phyloP scores from a whole-genome alignment of 1,140 invertebrate genomes.

The Eupristina koningsbergeri region DNA sequence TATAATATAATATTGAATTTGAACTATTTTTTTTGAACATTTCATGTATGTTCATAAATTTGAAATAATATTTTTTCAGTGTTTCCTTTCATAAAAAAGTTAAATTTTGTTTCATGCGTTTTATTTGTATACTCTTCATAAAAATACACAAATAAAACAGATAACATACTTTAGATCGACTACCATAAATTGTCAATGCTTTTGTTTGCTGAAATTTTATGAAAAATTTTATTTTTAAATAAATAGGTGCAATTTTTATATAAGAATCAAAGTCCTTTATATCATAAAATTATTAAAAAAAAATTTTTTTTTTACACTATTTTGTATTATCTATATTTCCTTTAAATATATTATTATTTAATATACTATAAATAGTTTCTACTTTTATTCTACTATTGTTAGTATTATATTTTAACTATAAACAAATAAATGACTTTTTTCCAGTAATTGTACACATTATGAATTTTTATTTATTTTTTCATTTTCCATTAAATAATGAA shows the following conservation, averaged over 20 bases:
- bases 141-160: background rate
- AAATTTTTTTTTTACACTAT: too few species aligned
- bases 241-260: background rate
- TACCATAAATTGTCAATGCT: background rate
- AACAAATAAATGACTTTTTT: too few species aligned
- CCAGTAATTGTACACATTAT: background rate
- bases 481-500: background rate
- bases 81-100: background rate
- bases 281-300: background rate
- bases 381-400: too few species aligned
- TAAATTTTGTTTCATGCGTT: background rate
- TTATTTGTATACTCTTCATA: background rate
- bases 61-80: slow-evolving; percentile 2
- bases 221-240: background rate
- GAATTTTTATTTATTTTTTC: background rate
- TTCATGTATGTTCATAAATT: background rate
- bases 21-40: background rate
- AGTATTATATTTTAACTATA: too few species aligned
- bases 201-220: background rate
- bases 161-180: background rate
- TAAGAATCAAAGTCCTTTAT: background rate
- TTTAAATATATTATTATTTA: background rate
- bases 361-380: too few species aligned
- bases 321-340: too few species aligned
- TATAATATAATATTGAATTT: background rate